phyloP scores from a whole-genome alignment of 2,113 vertebrate genomes.

The Thunnus maccoyii region DNA sequence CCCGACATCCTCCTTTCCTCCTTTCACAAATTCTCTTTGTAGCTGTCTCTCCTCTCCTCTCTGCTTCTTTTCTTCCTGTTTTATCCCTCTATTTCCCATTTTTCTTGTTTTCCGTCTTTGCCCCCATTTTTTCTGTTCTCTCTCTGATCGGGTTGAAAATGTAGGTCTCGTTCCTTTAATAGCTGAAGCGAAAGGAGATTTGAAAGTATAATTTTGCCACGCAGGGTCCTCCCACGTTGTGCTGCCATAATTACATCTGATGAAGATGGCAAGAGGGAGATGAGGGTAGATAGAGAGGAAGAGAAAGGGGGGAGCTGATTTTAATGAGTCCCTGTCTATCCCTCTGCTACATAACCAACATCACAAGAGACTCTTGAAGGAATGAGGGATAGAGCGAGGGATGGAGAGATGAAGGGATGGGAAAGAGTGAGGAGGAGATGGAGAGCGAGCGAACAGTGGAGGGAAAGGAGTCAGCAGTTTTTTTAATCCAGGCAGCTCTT shows the following conservation, averaged over 20 bases:
- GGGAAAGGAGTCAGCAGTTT: conserved; percentile 77
- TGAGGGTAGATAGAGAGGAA: conserved; percentile 49
- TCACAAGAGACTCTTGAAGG: conserved; percentile 49
- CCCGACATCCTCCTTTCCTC: conserved; percentile 48
- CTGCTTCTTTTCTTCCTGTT: neutral
- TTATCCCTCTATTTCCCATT: neutral
- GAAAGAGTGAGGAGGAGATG: conserved; percentile 38
- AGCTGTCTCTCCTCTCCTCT: conserved; percentile 32
- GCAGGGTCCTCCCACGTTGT: conserved; percentile 51
- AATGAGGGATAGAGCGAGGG: conserved; percentile 18
- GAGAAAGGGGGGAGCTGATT: conserved; percentile 12
- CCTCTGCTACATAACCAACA: conserved; percentile 53
- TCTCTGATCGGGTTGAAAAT: conserved; percentile 61
- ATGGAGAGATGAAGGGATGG: conserved; percentile 27
- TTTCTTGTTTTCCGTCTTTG: neutral
- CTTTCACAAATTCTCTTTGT: conserved; percentile 61
- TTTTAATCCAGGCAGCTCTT: conserved; percentile 66
- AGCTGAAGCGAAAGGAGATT: conserved; percentile 55
- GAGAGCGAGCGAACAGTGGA: conserved; percentile 36
- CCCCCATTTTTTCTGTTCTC: conserved; percentile 13
- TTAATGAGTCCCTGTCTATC: conserved; percentile 65
- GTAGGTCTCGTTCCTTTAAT: conserved; percentile 57
- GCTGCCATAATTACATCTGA: conserved; percentile 69
- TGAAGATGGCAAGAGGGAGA: conserved; percentile 53
- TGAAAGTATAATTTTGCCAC: conserved; percentile 68